Evolutionary conservation across 1,140 invertebrate species (phyloP).

Genomic region (Pogonus chalceus): DNA sequence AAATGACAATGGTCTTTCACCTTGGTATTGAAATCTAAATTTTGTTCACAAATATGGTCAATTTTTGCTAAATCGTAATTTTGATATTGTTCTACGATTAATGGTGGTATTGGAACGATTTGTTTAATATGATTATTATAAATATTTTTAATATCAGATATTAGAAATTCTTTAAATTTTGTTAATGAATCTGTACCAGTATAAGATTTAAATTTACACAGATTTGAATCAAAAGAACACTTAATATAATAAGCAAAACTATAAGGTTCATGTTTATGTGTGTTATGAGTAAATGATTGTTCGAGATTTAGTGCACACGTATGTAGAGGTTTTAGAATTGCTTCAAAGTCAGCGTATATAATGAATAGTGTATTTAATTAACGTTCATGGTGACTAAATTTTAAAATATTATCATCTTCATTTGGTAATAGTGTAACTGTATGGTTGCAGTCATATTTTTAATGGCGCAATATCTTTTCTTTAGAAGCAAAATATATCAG

Average conservation of each 20-base stretch:
- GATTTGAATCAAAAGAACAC: constrained; percentile 23
- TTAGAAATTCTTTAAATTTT: constrained; percentile 22
- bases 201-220: constrained; percentile 21
- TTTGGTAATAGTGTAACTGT: neutral
- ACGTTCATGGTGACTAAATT: neutral
- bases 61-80: constrained; percentile 5
- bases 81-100: constrained; percentile 12
- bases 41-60: constrained; percentile 25
- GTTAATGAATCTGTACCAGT: too few relatives aligned
- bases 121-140: constrained; percentile 14
- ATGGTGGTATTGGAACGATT: constrained; percentile 17
- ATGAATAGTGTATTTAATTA: constrained; percentile 4
- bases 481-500: neutral
- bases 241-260: constrained; percentile 28
- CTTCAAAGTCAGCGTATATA: constrained; percentile 24
- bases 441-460: constrained; percentile 10
- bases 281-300: constrained; percentile 11
- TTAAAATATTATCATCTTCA: constrained; percentile 4
- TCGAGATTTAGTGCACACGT: constrained; percentile 10
- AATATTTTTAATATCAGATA: constrained; percentile 17
- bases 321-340: constrained; percentile 13
- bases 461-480: neutral
- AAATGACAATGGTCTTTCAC: constrained; percentile 27
- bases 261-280: constrained; percentile 26
- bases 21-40: constrained; percentile 19